Evolutionary conservation across 1,140 invertebrate species (phyloP).

Genomic region (Drosophila azteca): DNA sequence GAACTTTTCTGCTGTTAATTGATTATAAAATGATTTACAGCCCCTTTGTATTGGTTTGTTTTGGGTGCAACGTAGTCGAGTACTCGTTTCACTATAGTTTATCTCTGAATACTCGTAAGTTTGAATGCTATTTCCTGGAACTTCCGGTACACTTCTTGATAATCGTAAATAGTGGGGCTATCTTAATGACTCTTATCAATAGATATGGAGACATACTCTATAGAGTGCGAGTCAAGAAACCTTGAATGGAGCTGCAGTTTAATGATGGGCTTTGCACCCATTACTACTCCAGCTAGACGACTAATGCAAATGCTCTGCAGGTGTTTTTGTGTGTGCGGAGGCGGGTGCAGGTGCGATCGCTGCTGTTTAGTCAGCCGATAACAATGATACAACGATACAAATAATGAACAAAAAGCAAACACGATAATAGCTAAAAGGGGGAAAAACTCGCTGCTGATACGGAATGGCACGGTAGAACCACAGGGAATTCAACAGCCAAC

Average conservation of each 20-base stretch:
- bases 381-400: slow-evolving; percentile 46
- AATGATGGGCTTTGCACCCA: slow-evolving; percentile 11
- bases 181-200: slow-evolving; percentile 16
- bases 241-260: slow-evolving; percentile 12
- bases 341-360: no score
- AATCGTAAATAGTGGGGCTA: slow-evolving; percentile 6
- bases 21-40: no score
- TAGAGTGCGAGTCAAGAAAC: slow-evolving; percentile 20
- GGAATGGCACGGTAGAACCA: slow-evolving; percentile 16
- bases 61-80: no score
- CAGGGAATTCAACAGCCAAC: slow-evolving; percentile 23
- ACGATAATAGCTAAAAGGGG: slow-evolving; percentile 26
- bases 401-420: slow-evolving; percentile 23
- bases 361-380: slow-evolving; percentile 48
- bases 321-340: no score
- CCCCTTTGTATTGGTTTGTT: no score
- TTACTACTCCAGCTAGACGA: no score
- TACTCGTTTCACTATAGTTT: slow-evolving; percentile 1
- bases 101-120: slow-evolving; percentile 40
- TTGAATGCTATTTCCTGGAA: slow-evolving; percentile 51
- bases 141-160: slow-evolving; percentile 29
- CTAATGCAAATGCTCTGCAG: no score
- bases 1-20: no score
- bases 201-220: neutral
- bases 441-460: slow-evolving; percentile 54